Conservation (phyloP, 2,888 invertebrate species). For the Embidobia sp. region DNA sequence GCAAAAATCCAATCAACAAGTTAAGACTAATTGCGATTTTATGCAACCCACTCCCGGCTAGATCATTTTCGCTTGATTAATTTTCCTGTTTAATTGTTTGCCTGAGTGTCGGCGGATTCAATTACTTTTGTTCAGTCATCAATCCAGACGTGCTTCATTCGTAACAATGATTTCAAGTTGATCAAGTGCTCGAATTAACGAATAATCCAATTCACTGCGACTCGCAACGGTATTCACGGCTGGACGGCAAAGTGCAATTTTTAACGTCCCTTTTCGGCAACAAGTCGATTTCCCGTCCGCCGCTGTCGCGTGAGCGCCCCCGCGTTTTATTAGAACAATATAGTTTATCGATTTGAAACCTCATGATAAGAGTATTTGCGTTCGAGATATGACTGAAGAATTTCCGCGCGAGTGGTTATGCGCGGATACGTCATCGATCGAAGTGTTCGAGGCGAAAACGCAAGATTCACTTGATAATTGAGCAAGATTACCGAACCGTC, state of each 20-base stretch:
- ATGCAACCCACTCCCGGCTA: too few species aligned
- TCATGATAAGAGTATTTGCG: conserved; percentile 7
- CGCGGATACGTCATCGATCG: neutral
- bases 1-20: conserved; percentile 56
- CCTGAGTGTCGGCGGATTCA: conserved; percentile 19
- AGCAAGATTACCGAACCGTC: neutral
- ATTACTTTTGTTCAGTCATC: conserved; percentile 43
- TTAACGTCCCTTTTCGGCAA: too few species aligned
- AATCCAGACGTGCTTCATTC: neutral
- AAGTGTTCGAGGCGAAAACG: neutral
- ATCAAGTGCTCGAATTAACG: neutral
- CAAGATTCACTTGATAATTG: neutral
- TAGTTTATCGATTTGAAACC: conserved; percentile 9
- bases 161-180: too few species aligned
- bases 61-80: conserved; percentile 37
- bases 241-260: too few species aligned
- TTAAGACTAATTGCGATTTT: conserved; percentile 56
- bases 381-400: neutral
- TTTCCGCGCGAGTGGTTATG: neutral
- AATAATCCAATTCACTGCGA: too few species aligned
- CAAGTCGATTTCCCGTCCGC: neutral
- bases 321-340: conserved; percentile 1
- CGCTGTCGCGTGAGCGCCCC: neutral
- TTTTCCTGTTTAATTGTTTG: conserved; percentile 40
- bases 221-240: too few species aligned